A percentile compares a stretch with the other conserved stretches of the same genome.
phyloP scores from a whole-genome alignment of 2,888 invertebrate species.

The Pterobdella sp. region DNA sequence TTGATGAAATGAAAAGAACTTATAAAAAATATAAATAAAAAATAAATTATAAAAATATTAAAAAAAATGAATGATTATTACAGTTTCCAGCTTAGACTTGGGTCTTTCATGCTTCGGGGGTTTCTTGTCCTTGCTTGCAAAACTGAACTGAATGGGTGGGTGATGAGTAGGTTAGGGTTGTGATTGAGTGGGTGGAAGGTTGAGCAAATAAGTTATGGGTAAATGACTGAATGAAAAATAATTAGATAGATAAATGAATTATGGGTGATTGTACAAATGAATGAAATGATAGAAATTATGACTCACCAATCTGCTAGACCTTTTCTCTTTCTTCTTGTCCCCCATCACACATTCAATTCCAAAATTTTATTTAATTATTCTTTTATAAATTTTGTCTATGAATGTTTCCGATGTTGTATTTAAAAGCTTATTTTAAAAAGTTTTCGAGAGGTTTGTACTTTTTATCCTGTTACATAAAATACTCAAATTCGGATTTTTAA shows the following conservation, averaged over 20 bases:
- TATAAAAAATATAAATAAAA: background rate
- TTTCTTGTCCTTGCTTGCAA: conserved; percentile 41
- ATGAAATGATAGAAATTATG: too few species aligned
- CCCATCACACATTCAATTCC: conserved; percentile 10
- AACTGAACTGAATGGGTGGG: conserved; percentile 28
- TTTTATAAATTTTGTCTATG: background rate
- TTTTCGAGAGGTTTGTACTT: too few species aligned
- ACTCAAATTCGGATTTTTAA: too few species aligned
- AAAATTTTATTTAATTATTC: background rate
- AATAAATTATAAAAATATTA: background rate
- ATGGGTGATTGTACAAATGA: background rate
- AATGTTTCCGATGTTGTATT: too few species aligned
- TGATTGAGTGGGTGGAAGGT: background rate
- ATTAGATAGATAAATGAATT: background rate
- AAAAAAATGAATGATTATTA: background rate
- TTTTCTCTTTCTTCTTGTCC: conserved; percentile 26
- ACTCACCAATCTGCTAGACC: conserved; percentile 22
- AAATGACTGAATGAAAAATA: background rate
- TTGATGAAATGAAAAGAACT: background rate
- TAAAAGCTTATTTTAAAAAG: too few species aligned
- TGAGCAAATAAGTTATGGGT: too few species aligned
- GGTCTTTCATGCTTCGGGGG: conserved; percentile 36
- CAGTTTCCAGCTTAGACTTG: conserved; percentile 33
- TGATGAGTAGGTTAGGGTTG: background rate
- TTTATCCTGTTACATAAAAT: too few species aligned